Evolutionary conservation across 2,113 vertebrate species (phyloP).

Genomic region (Delphinus delphis): DNA sequence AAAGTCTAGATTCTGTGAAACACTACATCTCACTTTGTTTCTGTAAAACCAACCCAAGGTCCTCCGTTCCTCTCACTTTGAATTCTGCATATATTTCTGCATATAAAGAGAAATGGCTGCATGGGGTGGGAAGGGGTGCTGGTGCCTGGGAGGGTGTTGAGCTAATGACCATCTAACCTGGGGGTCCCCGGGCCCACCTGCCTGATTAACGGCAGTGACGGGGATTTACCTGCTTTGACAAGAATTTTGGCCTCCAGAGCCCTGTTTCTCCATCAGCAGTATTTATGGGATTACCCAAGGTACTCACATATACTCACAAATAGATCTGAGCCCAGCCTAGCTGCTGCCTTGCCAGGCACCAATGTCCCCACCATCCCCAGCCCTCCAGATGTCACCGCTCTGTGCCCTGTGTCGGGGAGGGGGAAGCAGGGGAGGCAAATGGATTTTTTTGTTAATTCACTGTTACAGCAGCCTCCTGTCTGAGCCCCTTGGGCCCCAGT

Average conservation of each 20-base stretch:
- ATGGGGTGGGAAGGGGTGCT: too few relatives aligned
- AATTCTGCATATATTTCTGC: neutral
- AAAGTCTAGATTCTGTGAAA: neutral
- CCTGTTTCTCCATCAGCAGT: neutral
- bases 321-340: neutral
- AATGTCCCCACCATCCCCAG: fast-evolving
- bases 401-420: neutral
- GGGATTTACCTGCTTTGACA: neutral
- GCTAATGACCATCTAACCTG: fast-evolving
- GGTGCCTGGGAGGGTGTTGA: fast-evolving
- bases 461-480: neutral
- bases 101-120: neutral
- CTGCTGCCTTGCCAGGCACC: fast-evolving
- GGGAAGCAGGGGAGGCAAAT: fast-evolving
- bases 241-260: neutral
- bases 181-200: too few relatives aligned
- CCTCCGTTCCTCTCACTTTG: neutral
- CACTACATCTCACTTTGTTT: neutral
- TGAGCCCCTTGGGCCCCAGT: neutral
- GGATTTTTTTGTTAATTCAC: neutral
- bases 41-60: neutral
- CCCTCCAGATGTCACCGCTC: neutral
- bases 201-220: neutral
- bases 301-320: neutral
- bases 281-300: neutral